Conservation (phyloP, 2,113 vertebrate species). For the Eleginops maclovinus region DNA sequence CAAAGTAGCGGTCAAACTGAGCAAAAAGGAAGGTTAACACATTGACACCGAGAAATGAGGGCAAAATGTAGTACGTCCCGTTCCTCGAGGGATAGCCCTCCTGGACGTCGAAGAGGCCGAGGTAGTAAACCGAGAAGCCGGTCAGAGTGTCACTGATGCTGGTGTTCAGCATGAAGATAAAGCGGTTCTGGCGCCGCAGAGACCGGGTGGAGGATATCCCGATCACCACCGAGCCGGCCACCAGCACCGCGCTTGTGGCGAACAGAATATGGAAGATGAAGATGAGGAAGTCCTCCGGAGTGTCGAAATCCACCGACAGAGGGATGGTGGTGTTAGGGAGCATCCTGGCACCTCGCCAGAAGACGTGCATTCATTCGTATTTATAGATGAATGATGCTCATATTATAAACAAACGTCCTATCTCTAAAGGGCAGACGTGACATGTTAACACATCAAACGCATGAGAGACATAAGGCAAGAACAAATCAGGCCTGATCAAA, state of each 20-base stretch:
- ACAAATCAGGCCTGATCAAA: not conserved
- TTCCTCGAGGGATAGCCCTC: slow-evolving; percentile 84
- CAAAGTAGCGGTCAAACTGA: slow-evolving; percentile 84
- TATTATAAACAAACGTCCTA: not conserved
- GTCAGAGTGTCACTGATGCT: slow-evolving; percentile 86
- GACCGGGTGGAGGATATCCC: slow-evolving; percentile 71
- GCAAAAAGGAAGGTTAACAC: slow-evolving; percentile 85
- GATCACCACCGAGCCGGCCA: slow-evolving; percentile 81
- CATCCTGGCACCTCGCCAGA: slow-evolving; percentile 63
- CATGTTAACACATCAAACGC: not conserved
- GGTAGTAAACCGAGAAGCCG: slow-evolving; percentile 83
- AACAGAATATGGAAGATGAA: slow-evolving; percentile 83
- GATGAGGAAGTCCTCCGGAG: slow-evolving; percentile 76
- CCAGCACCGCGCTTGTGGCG: slow-evolving; percentile 75
- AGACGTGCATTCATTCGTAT: not conserved
- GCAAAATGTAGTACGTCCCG: slow-evolving; percentile 81
- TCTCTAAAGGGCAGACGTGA: slow-evolving; percentile 6
- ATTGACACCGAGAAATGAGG: slow-evolving; percentile 84
- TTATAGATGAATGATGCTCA: slow-evolving; percentile 26
- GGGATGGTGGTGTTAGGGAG: slow-evolving; percentile 70
- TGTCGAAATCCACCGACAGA: slow-evolving; percentile 78
- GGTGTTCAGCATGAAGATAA: slow-evolving; percentile 86
- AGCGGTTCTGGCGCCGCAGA: slow-evolving; percentile 83
- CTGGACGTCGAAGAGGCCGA: slow-evolving; percentile 85
- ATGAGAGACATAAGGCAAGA: not conserved